These are phyloP conservation scores for Parasteatoda lunata DNA, from an alignment of 2,888 invertebrate genomes.

Conservation along the genomic window DNA sequence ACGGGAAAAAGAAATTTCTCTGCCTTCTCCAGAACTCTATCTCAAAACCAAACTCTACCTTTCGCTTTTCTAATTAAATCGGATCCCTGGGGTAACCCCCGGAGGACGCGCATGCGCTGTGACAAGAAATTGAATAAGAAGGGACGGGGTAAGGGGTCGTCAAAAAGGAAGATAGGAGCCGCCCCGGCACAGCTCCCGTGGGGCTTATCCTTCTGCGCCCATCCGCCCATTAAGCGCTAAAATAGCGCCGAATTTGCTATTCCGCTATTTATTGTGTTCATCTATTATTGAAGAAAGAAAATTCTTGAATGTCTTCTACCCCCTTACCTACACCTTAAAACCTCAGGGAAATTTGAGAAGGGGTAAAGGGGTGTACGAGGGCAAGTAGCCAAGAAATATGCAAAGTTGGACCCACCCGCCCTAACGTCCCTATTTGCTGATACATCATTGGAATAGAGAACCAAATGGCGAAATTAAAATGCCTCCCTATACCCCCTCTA, in stretches of 20 bases:
- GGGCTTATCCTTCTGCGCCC: conserved; percentile 36
- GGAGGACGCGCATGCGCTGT: conserved; percentile 31
- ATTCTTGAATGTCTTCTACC: conserved; percentile 12
- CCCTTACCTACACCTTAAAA: not conserved
- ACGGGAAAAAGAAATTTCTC: not conserved
- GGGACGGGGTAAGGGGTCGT: not conserved
- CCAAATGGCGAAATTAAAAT: conserved; percentile 62
- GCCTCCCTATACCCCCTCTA: conserved; percentile 30
- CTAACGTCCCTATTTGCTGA: conserved; percentile 13
- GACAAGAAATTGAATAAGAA: not conserved
- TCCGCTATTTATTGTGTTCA: conserved; percentile 66
- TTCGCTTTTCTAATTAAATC: conserved; percentile 66
- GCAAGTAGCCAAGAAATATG: conserved; percentile 61
- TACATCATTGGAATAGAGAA: conserved; percentile 37
- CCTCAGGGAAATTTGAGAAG: conserved; percentile 40
- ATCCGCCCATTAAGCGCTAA: conserved; percentile 47
- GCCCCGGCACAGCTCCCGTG: conserved; percentile 38
- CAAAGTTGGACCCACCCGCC: conserved; percentile 34
- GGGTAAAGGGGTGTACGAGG: not conserved
- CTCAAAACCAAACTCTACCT: conserved; percentile 5
- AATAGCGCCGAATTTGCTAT: conserved; percentile 60
- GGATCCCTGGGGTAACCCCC: conserved; percentile 19
- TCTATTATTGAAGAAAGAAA: conserved; percentile 68
- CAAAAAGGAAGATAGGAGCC: conserved; percentile 16
- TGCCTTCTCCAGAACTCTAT: not conserved